A percentile compares a stretch with the other conserved stretches of the same genome.
phyloP scores from a whole-genome alignment of 2,888 invertebrate genomes.

The Kryphioiulus occultus region DNA sequence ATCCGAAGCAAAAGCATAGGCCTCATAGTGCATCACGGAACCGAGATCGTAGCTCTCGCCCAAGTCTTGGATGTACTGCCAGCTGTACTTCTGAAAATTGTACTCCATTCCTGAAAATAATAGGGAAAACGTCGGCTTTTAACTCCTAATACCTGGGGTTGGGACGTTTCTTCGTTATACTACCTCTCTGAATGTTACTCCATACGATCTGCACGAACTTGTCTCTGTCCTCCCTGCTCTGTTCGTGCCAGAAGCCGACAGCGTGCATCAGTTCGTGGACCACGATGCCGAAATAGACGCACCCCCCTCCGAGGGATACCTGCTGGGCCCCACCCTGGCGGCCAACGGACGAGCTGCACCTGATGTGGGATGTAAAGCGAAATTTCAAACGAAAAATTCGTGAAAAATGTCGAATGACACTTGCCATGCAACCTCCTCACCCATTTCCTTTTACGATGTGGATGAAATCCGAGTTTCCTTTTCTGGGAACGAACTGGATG shows the following conservation, averaged over 20 bases:
- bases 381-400: not conserved
- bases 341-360: slow-evolving; percentile 67
- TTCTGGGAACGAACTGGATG: slow-evolving; percentile 59
- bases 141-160: not conserved
- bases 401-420: not conserved
- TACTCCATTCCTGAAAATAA: slow-evolving; percentile 58
- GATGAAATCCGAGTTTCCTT: slow-evolving; percentile 59
- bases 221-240: slow-evolving; percentile 65
- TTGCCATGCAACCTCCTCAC: slow-evolving; percentile 54
- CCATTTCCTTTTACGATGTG: slow-evolving; percentile 59
- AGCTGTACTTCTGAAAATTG: slow-evolving; percentile 60
- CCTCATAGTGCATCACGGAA: slow-evolving; percentile 63
- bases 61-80: slow-evolving; percentile 59
- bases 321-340: slow-evolving; percentile 66
- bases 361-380: no score
- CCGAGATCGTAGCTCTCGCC: slow-evolving; percentile 60
- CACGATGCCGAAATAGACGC: slow-evolving; percentile 64
- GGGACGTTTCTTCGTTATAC: not conserved
- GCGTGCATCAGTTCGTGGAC: slow-evolving; percentile 66
- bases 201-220: slow-evolving; percentile 62
- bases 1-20: slow-evolving; percentile 61
- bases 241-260: slow-evolving; percentile 66
- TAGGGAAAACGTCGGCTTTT: not conserved
- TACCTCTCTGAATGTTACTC: slow-evolving; percentile 62
- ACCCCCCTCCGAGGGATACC: slow-evolving; percentile 63